Base-by-base conservation (phyloP, 2,113 vertebrate genomes). In the Pterocles orientalis region DNA sequence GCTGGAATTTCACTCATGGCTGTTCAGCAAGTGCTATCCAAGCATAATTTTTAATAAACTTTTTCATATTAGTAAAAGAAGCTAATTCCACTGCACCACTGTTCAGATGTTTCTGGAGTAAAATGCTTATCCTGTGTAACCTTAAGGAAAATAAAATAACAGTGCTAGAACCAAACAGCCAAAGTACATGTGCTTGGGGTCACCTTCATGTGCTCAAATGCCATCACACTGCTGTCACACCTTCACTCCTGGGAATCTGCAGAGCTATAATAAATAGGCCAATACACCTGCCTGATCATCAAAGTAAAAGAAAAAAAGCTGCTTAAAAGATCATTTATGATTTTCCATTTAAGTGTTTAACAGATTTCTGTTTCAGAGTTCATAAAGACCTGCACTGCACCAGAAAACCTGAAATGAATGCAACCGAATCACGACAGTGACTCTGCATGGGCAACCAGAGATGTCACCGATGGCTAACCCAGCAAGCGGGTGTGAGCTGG, bases 401-500 rank as follows among this genome's bases (percentile, higher is more conserved):
- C 43, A 79, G 77, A 65, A 88, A 70, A 45, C 7, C 18, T 54
- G 69, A 31, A 50, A 41, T 8, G 41, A 65, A 72, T 76, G 57
- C n/a, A 57, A 68, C 10, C 43, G 48, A 48, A 33, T 39, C 45
- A 36, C 1, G 3, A 34, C 6, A 48, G 48, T 20, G 31, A 41
- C 51, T n/a, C n/a, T 56, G 21, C 2, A 7, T 12, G 25, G 28
- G 24, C 1, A 3, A 36, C 28, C 36, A 54, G 45, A 72, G 53
- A 48, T 1, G 0, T 6, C 34, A 60, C 8, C 3, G 4, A 12
- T 1, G 3, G n/a, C 2, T 7, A 21, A n/a, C 2, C 3, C 2
- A 1, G 14, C 3, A 16, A 18, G 26, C 5, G 39, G 17, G 14
- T n/a, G 33, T 20, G 43, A 62, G 48, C 15, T 0, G 0, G 18